Conservation (phyloP, 2,113 vertebrate genomes). For the Peromyscus maniculatus region DNA sequence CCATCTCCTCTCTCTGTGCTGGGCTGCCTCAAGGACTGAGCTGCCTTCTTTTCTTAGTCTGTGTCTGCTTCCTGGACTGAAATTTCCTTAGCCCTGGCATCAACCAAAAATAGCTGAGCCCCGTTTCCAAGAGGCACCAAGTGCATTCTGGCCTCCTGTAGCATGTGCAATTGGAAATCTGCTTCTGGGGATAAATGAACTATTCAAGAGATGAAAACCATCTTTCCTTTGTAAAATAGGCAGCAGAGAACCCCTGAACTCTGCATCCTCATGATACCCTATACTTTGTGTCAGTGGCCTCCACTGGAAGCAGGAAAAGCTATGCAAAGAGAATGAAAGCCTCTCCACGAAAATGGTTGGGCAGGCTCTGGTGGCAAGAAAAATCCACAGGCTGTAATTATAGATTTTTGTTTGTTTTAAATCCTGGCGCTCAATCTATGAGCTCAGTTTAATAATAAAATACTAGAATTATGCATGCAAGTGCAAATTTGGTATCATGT, state of each 20-base stretch:
- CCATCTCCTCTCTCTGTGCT: not conserved
- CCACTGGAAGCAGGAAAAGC: conserved; percentile 43
- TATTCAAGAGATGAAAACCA: conserved; percentile 31
- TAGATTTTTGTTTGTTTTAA: conserved; percentile 83
- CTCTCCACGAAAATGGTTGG: not conserved
- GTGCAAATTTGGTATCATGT: conserved; percentile 79
- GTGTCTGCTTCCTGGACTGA: not conserved
- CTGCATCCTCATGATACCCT: conserved; percentile 47
- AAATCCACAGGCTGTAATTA: conserved; percentile 77
- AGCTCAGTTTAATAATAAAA: conserved; percentile 81
- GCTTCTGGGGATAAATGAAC: conserved; percentile 60
- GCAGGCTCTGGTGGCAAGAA: conserved; percentile 49
- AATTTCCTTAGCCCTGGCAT: not conserved
- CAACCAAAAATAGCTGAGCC: not conserved
- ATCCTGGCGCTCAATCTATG: conserved; percentile 73
- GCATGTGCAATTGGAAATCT: conserved; percentile 45
- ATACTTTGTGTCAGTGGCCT: conserved; percentile 59
- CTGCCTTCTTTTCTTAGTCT: not conserved
- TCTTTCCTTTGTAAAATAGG: conserved; percentile 30
- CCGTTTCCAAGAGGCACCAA: not conserved
- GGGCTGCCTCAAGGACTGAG: not conserved
- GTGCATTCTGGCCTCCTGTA: conserved; percentile 21
- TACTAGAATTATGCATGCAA: conserved; percentile 79
- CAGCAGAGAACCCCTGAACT: conserved; percentile 71
- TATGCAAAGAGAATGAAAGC: conserved; percentile 67